Evolutionary conservation across 2,797 vertebrate genomes (phyloP).

Genomic region (Falco concolor): DNA sequence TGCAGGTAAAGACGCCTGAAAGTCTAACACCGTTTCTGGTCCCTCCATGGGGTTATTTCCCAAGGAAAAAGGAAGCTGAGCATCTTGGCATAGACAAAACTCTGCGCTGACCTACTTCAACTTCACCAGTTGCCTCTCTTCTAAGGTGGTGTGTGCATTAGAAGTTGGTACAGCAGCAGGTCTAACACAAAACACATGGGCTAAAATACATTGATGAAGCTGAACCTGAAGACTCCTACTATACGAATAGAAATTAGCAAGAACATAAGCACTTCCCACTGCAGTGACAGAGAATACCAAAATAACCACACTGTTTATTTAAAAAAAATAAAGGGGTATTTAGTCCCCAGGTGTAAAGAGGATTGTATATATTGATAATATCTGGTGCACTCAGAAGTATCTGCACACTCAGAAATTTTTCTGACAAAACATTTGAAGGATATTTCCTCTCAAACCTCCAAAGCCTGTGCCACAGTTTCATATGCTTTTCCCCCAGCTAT

Average conservation of each 20-base stretch:
- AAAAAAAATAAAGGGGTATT: not conserved
- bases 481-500: not conserved
- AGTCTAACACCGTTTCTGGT: not conserved
- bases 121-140: not conserved
- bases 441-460: not conserved
- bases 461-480: not conserved
- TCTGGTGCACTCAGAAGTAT: not conserved
- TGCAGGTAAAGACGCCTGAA: not conserved
- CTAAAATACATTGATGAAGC: not conserved
- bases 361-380: not conserved
- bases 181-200: not conserved
- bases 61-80: not conserved
- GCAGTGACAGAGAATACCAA: not conserved
- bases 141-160: fast-evolving
- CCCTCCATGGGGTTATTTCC: not conserved
- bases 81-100: not conserved
- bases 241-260: not conserved
- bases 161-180: not conserved
- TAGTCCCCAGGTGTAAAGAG: not conserved
- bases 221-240: not conserved
- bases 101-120: not conserved
- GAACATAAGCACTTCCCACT: not conserved
- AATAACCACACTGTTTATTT: not conserved
- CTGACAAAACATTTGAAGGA: not conserved
- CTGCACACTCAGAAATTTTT: not conserved